Evolutionary conservation across 2,888 invertebrate genomes (phyloP), one percentile per base, ranked within the genome.

Genomic region (Meteorus colon): DNA sequence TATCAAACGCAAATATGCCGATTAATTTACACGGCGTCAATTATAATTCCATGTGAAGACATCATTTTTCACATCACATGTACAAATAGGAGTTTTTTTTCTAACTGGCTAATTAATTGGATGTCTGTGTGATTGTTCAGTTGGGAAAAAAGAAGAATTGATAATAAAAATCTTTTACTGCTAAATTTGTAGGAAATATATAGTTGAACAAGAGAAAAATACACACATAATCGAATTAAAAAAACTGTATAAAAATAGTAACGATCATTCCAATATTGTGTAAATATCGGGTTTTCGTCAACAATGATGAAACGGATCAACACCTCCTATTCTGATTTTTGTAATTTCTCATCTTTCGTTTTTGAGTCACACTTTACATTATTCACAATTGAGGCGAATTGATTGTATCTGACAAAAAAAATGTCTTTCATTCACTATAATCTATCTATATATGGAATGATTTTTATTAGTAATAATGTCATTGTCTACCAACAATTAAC

Each of bases 21-120:
- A 92, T 95, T 86, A 94, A 94, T 90, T 92, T 94, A 86, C 93
- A 95, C 86, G 94, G 94, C 81, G 92, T 95, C 79, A 95, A 94
- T 89, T 95, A 95, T 84, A 95, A 94, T 89, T 92, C 94, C 86
- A 94, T 95, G 92, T 95, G 94, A 94, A 81, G 81, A 81, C 80
- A 81, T 27, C 66, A 77, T 6, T 68, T 77, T 51, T 78, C 76
- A 66, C 59, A 45, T 69, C 70, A 74, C 72, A 75, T 83, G 81
- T 81, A 84, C 82, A 83, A 82, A 82, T 62, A 71, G 45, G 31
- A 4, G 19, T 69, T 59, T 55, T n/a, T 55, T 55, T 55, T 8
- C 55, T 19, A 55, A 55, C n/a, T n/a, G 55, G 55, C 55, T 55
- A 55, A 55, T 55, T 55, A 55, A 55, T 55, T 19, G n/a, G n/a